Conservation (phyloP, 1,140 invertebrate species). For the Ostrea edulis region DNA sequence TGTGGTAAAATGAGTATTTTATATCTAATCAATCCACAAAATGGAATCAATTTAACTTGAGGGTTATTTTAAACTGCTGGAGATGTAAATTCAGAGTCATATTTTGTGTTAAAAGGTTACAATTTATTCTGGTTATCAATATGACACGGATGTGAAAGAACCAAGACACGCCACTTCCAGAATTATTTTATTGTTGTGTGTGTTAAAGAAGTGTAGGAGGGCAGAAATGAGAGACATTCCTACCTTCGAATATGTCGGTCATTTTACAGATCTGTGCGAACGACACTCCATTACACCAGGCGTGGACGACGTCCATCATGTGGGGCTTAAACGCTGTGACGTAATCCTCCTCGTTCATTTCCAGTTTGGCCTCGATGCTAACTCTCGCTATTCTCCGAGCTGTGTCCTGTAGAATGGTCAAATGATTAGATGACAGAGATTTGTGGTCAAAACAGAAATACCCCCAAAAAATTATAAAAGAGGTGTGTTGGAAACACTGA, state of each 20-base stretch:
- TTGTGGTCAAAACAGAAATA: no score
- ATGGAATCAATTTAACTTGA: neutral
- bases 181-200: no score
- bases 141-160: no score
- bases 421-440: neutral
- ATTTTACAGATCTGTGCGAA: conserved; percentile 97
- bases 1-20: conserved; percentile 75
- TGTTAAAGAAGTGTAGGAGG: no score
- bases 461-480: no score
- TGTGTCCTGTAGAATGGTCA: conserved; percentile 73
- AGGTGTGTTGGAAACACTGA: no score
- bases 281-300: conserved; percentile 96
- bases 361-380: conserved; percentile 92
- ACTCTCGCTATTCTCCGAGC: conserved; percentile 84
- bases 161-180: no score
- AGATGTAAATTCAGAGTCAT: no score
- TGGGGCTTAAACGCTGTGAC: conserved; percentile 95
- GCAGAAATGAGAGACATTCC: no score
- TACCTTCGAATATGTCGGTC: conserved; percentile 99
- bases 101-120: no score
- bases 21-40: neutral
- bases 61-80: no score
- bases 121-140: no score
- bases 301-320: conserved; percentile 98
- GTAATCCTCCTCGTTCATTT: conserved; percentile 92